These are phyloP conservation scores for Drosophila nr. perissopoda DNA, from an alignment of 2,888 invertebrate species.

Conservation along the genomic window DNA sequence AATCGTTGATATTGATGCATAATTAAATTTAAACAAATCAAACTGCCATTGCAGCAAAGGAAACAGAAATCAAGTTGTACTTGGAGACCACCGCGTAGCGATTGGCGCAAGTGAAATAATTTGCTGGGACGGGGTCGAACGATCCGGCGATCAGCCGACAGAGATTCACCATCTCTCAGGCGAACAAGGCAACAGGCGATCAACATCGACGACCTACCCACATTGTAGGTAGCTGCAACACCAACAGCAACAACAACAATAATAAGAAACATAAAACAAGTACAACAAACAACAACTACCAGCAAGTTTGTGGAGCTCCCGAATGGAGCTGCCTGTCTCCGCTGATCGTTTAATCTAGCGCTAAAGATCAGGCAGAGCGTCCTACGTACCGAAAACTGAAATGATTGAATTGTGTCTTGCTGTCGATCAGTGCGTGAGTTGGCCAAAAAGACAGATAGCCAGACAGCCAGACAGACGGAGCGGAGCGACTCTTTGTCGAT, in stretches of 20 bases:
- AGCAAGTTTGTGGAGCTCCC: slow-evolving; percentile 26
- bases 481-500: slow-evolving; percentile 14
- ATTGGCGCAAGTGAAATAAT: slow-evolving; percentile 75
- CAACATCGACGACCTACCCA: slow-evolving; percentile 65
- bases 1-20: slow-evolving; percentile 73
- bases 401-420: slow-evolving; percentile 83
- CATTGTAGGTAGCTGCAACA: slow-evolving; percentile 29
- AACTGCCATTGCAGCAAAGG: slow-evolving; percentile 72
- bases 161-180: slow-evolving; percentile 39
- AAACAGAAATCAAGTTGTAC: slow-evolving; percentile 82
- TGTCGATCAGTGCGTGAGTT: slow-evolving; percentile 77
- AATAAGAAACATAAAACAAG: slow-evolving; percentile 46
- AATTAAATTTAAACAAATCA: slow-evolving; percentile 82
- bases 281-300: slow-evolving; percentile 53
- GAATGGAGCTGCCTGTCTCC: slow-evolving; percentile 60
- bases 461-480: slow-evolving; percentile 3
- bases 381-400: slow-evolving; percentile 68
- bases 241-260: neutral
- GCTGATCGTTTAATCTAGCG: slow-evolving; percentile 83
- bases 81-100: slow-evolving; percentile 75
- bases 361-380: slow-evolving; percentile 73
- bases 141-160: slow-evolving; percentile 21
- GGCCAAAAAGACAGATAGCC: slow-evolving; percentile 31
- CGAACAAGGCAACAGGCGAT: slow-evolving; percentile 11
- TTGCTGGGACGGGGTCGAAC: slow-evolving; percentile 56